Evolutionary conservation across 2,113 vertebrate species (phyloP), one percentile per base, ranked within the genome.

Genomic region (Erpornis zantholeuca): DNA sequence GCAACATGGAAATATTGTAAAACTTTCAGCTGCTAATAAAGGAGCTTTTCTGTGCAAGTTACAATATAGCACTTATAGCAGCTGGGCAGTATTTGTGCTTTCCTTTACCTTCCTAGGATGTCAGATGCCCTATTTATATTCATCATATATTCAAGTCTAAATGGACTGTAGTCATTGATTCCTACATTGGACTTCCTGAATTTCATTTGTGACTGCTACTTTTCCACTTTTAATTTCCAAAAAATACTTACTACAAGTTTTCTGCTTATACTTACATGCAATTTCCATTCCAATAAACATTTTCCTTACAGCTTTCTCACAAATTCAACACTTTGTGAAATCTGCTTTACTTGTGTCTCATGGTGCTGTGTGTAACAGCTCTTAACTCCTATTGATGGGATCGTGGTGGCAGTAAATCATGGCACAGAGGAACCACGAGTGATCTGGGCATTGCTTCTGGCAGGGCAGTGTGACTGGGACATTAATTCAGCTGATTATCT

Each of bases 221-320:
- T 95, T 95, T 96, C 94, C 94, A 88, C 60, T 38, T 70, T 5
- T 24, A 53, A 68, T 47, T 92, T 95, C 94, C 94, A 97, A 90
- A 90, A 94, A 86, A 63, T 69, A 93, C 85, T 92, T 33, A 7
- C 45, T 69, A 20, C 25, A 18, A 77, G 65, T 35, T 82, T 69
- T 92, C 86, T 92, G 82, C 88, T 63, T 71, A 79, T 71, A 63
- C 94, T 95, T 94, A 93, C 70, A 0, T 82, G 91, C 44, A 84
- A 5, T 93, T 95, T 96, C 92, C 91, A 92, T 92, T 88, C 85
- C 82, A 92, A 54, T 90, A 93, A 85, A 82, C 33, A 49, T 81
- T 93, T 93, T 95, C 86, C 88, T 86, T 81, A 24, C 60, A 63
- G 56, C 33, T 86, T 63, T 93, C 73, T 85, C 29, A 86, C 54